Conservation (phyloP, 2,797 vertebrate species). For the Lithobates pipiens region DNA sequence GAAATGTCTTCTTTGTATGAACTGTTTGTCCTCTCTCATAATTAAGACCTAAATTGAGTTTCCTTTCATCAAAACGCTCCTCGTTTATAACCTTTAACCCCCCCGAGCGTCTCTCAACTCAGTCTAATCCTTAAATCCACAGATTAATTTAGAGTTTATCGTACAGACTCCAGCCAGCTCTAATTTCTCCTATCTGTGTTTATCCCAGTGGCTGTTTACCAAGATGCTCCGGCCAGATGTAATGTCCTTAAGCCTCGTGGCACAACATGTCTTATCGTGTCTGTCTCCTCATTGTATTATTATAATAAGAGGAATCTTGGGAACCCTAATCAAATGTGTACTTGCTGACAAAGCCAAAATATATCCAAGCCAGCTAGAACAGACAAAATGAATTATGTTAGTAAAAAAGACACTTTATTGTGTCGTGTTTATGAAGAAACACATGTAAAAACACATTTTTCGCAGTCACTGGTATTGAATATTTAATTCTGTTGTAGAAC, state of each 20-base stretch:
- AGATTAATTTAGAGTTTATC: slow-evolving; percentile 58
- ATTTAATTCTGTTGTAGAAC: too few relatives aligned
- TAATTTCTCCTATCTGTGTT: slow-evolving; percentile 53
- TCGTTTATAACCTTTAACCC: slow-evolving; percentile 37
- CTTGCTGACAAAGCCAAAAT: not conserved
- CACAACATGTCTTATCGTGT: slow-evolving; percentile 21
- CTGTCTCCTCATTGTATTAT: slow-evolving; percentile 29
- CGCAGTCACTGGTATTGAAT: too few relatives aligned
- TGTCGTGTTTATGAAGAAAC: too few relatives aligned
- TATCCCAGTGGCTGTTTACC: slow-evolving; percentile 50
- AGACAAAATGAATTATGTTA: not conserved
- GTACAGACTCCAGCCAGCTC: slow-evolving; percentile 41
- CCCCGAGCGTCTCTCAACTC: slow-evolving; percentile 30
- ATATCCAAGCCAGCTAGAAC: slow-evolving; percentile 1
- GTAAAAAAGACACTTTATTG: not conserved
- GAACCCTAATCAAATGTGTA: slow-evolving; percentile 10
- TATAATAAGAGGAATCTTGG: not conserved
- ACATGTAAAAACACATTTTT: too few relatives aligned
- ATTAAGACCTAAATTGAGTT: slow-evolving; percentile 45
- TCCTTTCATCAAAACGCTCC: slow-evolving; percentile 14
- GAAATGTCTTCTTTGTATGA: slow-evolving; percentile 34
- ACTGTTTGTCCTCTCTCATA: slow-evolving; percentile 6
- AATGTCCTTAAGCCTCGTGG: slow-evolving; percentile 36
- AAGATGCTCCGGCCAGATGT: slow-evolving; percentile 29
- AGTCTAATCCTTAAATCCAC: slow-evolving; percentile 55